Conservation (phyloP, 1,140 invertebrate species). For the Contarinia nasturtii region DNA sequence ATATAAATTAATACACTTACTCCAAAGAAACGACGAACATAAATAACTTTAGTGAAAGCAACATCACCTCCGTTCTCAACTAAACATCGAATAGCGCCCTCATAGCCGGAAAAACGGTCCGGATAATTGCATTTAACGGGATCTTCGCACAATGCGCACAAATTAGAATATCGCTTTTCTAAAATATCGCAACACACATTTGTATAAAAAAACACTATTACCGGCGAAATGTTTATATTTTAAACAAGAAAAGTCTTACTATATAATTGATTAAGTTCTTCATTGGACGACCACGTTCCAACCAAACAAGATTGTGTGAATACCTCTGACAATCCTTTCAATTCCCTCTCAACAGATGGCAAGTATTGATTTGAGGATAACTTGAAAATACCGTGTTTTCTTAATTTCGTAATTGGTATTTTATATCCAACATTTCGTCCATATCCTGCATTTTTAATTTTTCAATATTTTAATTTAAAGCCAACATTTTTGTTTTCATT, state of each 20-base stretch:
- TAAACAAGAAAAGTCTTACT: slow-evolving; percentile 29
- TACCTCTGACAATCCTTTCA: slow-evolving; percentile 46
- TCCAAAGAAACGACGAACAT: slow-evolving; percentile 53
- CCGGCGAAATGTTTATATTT: not conserved
- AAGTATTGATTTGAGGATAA: slow-evolving; percentile 41
- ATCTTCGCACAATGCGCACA: slow-evolving; percentile 54
- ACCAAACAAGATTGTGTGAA: slow-evolving; percentile 60
- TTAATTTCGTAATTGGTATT: slow-evolving; percentile 49
- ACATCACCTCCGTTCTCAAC: slow-evolving; percentile 58
- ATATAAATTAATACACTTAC: slow-evolving; percentile 21
- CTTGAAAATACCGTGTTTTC: slow-evolving; percentile 42
- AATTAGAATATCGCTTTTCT: slow-evolving; percentile 49
- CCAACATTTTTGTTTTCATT: too few species aligned
- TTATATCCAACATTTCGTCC: slow-evolving; percentile 64
- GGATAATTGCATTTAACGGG: slow-evolving; percentile 57
- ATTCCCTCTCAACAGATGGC: slow-evolving; percentile 53
- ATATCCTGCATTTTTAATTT: too few species aligned
- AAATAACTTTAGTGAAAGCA: slow-evolving; percentile 68
- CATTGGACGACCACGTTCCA: slow-evolving; percentile 57
- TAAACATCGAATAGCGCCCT: slow-evolving; percentile 64
- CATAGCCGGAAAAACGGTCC: slow-evolving; percentile 64
- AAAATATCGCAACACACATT: slow-evolving; percentile 5
- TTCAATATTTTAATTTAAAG: too few species aligned
- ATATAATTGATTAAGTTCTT: slow-evolving; percentile 38
- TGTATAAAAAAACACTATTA: not conserved